phyloP scores from a whole-genome alignment of 1,140 invertebrate species.

The Habropoda laboriosa region DNA sequence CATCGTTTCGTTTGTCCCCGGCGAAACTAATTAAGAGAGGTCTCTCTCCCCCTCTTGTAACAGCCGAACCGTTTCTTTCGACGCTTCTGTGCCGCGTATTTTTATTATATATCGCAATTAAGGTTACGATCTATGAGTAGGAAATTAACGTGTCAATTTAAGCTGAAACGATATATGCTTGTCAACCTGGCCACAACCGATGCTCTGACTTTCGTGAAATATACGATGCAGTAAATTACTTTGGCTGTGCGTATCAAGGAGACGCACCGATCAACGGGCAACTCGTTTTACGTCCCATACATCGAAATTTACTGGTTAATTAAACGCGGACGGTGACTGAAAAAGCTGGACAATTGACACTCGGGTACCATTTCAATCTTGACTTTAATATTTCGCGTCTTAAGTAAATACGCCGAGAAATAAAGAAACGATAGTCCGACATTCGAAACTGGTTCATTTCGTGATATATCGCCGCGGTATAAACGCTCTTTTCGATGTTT shows the following conservation, averaged over 20 bases:
- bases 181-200: constrained; percentile 66
- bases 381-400: no score
- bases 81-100: constrained; percentile 45
- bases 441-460: no score
- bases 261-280: constrained; percentile 57
- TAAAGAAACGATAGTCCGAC: no score
- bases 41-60: constrained; percentile 11
- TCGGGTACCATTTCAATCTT: no score
- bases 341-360: background rate
- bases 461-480: no score
- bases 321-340: background rate
- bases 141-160: constrained; percentile 79
- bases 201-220: constrained; percentile 71
- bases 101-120: constrained; percentile 62
- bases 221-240: constrained; percentile 75
- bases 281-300: constrained; percentile 13
- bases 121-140: constrained; percentile 40
- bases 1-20: constrained; percentile 23
- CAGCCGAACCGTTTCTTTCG: constrained; percentile 7
- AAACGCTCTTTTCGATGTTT: no score
- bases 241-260: constrained; percentile 70
- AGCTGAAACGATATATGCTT: constrained; percentile 75
- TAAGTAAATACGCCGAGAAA: no score
- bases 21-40: constrained; percentile 64
- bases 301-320: constrained; percentile 40